Conservation (phyloP, 35 echinoderm and acorn worm genomes). For the Ptychodera flava region DNA sequence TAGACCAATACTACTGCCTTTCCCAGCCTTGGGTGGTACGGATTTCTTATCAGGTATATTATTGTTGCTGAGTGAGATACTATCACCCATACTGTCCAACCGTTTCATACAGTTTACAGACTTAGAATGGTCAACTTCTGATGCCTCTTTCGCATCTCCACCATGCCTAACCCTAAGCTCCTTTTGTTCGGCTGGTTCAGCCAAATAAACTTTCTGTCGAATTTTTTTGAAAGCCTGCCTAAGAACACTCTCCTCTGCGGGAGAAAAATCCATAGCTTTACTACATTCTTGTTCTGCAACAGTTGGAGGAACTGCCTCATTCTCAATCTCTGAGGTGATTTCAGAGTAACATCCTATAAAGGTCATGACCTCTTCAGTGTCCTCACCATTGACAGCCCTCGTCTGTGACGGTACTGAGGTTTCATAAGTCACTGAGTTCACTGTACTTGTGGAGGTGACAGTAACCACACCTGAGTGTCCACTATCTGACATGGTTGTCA, state of each 20-base stretch:
- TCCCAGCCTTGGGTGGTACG: too few species aligned
- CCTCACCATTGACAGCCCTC: not conserved
- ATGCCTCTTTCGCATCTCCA: too few species aligned
- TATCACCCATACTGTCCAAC: too few species aligned
- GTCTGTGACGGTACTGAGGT: conserved; percentile 25
- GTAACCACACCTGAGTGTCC: not conserved
- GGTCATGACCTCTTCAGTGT: conserved; percentile 9
- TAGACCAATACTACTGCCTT: too few species aligned
- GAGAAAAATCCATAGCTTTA: not conserved
- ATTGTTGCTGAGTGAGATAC: too few species aligned
- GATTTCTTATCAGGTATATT: too few species aligned
- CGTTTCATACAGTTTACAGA: too few species aligned
- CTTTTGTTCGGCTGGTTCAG: not conserved
- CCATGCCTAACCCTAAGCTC: not conserved
- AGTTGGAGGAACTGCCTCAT: conserved; percentile 10
- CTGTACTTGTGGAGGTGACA: not conserved
- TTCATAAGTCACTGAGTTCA: not conserved
- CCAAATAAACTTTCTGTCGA: not conserved
- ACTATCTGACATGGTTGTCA: not conserved
- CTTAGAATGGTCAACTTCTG: too few species aligned
- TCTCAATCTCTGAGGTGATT: conserved; percentile 7
- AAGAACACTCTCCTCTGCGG: not conserved
- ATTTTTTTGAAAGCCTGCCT: not conserved
- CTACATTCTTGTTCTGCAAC: not conserved
- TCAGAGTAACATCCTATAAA: conserved; percentile 34